Evolutionary conservation across 2,888 invertebrate species (phyloP), one percentile per base, ranked within the genome.

Genomic region (Spilarctia lutea): DNA sequence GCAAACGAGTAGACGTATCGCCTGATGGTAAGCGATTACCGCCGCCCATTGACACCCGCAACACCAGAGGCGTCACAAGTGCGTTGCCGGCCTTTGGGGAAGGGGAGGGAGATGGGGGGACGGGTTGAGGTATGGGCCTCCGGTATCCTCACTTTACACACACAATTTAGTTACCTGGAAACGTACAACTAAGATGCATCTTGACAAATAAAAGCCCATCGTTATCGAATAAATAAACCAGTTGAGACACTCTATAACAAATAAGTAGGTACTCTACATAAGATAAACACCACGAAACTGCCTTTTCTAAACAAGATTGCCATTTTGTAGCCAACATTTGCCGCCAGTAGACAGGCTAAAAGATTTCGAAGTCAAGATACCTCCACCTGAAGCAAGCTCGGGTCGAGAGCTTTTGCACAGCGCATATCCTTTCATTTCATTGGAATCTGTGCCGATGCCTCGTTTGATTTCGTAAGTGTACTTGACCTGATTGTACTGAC

Each of bases 361-460:
- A 89, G 87, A 90, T 88, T 90, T 85, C 77, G 76, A 83, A 87
- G 85, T 83, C 82, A 84, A 84, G 84, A 90, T 89, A 89, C 90
- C 92, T 91, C 86, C 90, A 91, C 89, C 81, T 86, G 86, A 82
- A 83, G 83, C 82, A 72, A 86, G 77, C 87, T 86, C 84, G 89
- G 88, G 88, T 87, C 88, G 90, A 89, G 87, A 90, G 90, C 90
- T 91, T 90, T 90, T 90, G 90, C 89, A 89, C 89, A 81, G 86
- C 91, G 91, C 90, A 90, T 92, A 93, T 93, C 92, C 92, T 93
- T 94, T 94, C 93, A 94, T 95, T 94, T 93, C 93, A 92, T 90
- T 86, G 94, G 92, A 94, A 93, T 94, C 91, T 91, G 89, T 87
- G 87, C 84, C 85, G 78, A 78, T 86, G 92, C 87, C 83, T 76